These are phyloP conservation scores for Pseudochirops corinnae DNA, from an alignment of 2,797 vertebrate genomes.

Conservation along the genomic window DNA sequence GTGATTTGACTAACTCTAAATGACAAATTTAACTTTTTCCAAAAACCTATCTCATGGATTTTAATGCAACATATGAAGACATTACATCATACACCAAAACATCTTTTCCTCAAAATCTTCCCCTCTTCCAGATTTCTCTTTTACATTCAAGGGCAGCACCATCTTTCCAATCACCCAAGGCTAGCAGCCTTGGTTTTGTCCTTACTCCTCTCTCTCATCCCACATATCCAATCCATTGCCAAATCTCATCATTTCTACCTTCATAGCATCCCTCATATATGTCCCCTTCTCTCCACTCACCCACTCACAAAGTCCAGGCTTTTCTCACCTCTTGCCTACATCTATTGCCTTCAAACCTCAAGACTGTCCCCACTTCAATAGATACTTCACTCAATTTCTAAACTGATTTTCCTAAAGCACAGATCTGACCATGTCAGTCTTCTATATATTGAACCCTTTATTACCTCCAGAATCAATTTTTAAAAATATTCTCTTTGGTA, in stretches of 20 bases:
- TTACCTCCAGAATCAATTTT: background rate
- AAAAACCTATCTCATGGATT: background rate
- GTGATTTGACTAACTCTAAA: background rate
- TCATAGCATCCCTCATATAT: background rate
- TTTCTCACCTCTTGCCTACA: background rate
- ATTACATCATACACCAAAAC: background rate
- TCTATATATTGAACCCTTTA: background rate
- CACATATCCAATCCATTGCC: background rate
- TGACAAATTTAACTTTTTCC: background rate
- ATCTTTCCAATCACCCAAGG: background rate
- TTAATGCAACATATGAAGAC: background rate
- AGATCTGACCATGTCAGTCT: background rate
- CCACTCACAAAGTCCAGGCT: background rate
- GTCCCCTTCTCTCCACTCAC: background rate
- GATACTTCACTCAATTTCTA: background rate
- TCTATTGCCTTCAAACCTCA: background rate
- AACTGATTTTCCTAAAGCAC: background rate
- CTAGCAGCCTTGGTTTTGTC: background rate
- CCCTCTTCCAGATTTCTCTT: background rate
- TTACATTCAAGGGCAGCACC: background rate
- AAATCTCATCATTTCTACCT: background rate
- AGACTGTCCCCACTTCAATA: background rate
- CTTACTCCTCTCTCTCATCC: background rate
- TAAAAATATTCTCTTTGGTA: background rate
- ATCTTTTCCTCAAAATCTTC: background rate